These are phyloP conservation scores for Criorhina ranunculi DNA, from an alignment of 2,888 invertebrate genomes.

Conservation along the genomic window DNA sequence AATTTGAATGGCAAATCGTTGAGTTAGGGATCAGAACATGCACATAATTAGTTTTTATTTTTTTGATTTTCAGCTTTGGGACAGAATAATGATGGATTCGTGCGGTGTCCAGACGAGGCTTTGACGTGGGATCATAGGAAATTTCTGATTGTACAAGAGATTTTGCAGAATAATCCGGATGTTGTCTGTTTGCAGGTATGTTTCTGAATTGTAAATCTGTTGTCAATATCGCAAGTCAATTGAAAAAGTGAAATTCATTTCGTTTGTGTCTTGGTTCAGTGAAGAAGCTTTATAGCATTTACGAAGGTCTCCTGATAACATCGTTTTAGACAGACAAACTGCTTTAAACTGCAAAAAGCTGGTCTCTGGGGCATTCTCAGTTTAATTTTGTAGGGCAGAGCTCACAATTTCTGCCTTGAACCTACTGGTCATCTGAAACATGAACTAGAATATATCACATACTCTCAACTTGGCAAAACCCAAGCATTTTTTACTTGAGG, in stretches of 20 bases:
- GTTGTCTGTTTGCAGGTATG: constrained; percentile 89
- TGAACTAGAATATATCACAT: too few species aligned
- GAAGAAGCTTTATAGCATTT: too few species aligned
- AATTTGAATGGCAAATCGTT: constrained; percentile 64
- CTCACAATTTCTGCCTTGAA: too few species aligned
- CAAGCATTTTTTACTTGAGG: too few species aligned
- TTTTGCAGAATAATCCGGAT: constrained; percentile 88
- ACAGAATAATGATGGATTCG: constrained; percentile 89
- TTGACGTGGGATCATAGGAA: constrained; percentile 89
- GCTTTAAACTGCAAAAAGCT: too few species aligned
- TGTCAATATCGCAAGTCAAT: not conserved
- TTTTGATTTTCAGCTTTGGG: constrained; percentile 87
- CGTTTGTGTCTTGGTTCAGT: too few species aligned
- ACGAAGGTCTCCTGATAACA: too few species aligned
- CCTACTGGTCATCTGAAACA: too few species aligned
- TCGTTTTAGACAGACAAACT: too few species aligned
- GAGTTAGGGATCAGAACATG: constrained; percentile 7
- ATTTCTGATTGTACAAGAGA: constrained; percentile 89
- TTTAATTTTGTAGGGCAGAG: too few species aligned
- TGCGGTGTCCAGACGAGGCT: constrained; percentile 89
- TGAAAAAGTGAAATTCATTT: not conserved
- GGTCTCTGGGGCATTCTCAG: too few species aligned
- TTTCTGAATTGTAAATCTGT: constrained; percentile 15
- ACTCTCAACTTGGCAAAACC: too few species aligned
- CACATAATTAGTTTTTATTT: constrained; percentile 53